phyloP scores from a whole-genome alignment of 2,888 invertebrate genomes.

The Chesias legatella region DNA sequence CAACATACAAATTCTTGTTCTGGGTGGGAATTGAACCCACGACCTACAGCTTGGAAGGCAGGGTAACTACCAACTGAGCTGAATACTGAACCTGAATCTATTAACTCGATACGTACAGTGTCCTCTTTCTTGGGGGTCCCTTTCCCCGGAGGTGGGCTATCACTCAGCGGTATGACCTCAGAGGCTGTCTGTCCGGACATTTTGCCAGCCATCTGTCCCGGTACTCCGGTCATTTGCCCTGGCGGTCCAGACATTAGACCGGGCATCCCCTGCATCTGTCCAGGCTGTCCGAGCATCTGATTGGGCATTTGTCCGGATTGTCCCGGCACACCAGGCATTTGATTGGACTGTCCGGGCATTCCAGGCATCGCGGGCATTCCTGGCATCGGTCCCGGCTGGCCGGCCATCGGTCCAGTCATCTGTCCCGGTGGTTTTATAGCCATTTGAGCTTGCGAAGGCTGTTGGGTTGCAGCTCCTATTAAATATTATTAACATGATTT shows the following conservation, averaged over 20 bases:
- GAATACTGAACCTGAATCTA: too few relatives aligned
- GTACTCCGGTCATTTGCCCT: background rate
- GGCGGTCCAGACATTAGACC: too few relatives aligned
- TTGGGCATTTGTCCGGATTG: background rate
- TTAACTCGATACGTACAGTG: constrained; percentile 33
- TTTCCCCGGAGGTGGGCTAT: constrained; percentile 14
- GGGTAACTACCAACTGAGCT: too few relatives aligned
- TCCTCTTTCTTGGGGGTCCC: constrained; percentile 35
- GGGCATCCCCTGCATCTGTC: background rate
- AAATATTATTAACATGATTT: background rate
- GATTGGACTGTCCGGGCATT: background rate
- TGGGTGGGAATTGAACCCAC: too few relatives aligned
- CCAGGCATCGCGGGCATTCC: too few relatives aligned
- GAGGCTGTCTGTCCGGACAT: background rate
- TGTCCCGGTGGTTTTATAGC: constrained; percentile 7
- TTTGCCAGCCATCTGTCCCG: background rate
- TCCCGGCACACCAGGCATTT: background rate
- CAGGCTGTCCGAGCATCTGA: background rate
- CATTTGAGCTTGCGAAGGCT: constrained; percentile 1
- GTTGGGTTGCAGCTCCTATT: constrained; percentile 13
- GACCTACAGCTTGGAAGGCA: too few relatives aligned
- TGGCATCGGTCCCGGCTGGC: background rate
- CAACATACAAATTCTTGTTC: too few relatives aligned
- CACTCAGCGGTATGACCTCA: constrained; percentile 6
- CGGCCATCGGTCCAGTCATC: background rate